phyloP scores from a whole-genome alignment of 2,797 vertebrate species.

The Macrochelys suwanniensis region DNA sequence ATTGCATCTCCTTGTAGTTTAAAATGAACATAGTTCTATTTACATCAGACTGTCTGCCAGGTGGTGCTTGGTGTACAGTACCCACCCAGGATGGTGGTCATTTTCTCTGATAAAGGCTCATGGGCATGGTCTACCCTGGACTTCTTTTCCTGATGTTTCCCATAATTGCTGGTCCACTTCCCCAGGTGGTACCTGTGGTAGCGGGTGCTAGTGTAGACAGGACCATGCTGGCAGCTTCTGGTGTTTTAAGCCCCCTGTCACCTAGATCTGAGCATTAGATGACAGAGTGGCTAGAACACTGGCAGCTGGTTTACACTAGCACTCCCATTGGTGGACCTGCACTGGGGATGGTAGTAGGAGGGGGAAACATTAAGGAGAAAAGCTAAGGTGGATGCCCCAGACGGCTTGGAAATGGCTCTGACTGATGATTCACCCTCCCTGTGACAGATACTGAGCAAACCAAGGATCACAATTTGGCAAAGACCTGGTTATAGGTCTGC shows the following conservation, averaged over 20 bases:
- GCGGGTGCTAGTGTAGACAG: not conserved
- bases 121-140: not conserved
- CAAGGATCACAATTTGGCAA: not conserved
- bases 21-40: not conserved
- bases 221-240: not conserved
- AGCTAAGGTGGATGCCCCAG: not conserved
- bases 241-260: not conserved
- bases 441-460: not conserved
- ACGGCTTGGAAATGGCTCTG: not conserved
- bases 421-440: not conserved
- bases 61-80: not conserved
- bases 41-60: not conserved
- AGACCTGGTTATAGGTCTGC: not conserved
- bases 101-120: not conserved
- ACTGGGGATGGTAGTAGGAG: not conserved
- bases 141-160: not conserved
- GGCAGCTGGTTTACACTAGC: too few relatives aligned
- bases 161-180: not conserved
- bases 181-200: not conserved
- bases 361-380: not conserved
- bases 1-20: conserved; percentile 7
- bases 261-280: not conserved
- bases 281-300: not conserved
- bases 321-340: not conserved
- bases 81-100: not conserved